Conservation (phyloP, 2,888 invertebrate genomes). For the Aspidiotus rigidus region DNA sequence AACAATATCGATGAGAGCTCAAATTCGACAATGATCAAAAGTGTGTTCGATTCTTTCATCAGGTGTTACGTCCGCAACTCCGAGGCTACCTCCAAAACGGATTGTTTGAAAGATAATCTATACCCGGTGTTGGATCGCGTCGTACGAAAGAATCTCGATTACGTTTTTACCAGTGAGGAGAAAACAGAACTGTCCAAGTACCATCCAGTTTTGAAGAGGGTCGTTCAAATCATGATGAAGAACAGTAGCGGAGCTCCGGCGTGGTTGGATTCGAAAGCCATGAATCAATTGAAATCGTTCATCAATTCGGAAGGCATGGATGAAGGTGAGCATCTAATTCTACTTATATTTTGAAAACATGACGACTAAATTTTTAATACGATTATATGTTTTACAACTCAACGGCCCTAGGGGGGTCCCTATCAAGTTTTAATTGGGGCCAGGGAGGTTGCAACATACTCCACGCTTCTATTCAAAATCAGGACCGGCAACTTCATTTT, state of each 20-base stretch:
- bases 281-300: not conserved
- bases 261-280: conserved; percentile 8
- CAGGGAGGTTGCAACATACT: too few relatives aligned
- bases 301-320: not conserved
- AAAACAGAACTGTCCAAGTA: conserved; percentile 5
- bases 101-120: not conserved
- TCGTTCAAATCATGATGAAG: conserved; percentile 1
- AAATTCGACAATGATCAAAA: not conserved
- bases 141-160: not conserved
- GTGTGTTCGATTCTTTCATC: not conserved
- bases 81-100: not conserved
- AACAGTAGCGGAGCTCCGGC: not conserved
- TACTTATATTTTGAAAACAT: not conserved
- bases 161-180: not conserved
- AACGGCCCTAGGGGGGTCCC: too few relatives aligned
- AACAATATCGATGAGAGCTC: not conserved
- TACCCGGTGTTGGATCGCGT: not conserved
- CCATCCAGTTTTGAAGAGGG: not conserved
- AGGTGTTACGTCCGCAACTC: not conserved
- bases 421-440: too few relatives aligned
- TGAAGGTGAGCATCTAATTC: not conserved
- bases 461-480: too few relatives aligned
- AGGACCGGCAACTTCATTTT: too few relatives aligned
- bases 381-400: too few relatives aligned
- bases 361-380: too few relatives aligned